phyloP scores from a whole-genome alignment of 1,140 invertebrate genomes.

The Globodera rostochiensis region DNA sequence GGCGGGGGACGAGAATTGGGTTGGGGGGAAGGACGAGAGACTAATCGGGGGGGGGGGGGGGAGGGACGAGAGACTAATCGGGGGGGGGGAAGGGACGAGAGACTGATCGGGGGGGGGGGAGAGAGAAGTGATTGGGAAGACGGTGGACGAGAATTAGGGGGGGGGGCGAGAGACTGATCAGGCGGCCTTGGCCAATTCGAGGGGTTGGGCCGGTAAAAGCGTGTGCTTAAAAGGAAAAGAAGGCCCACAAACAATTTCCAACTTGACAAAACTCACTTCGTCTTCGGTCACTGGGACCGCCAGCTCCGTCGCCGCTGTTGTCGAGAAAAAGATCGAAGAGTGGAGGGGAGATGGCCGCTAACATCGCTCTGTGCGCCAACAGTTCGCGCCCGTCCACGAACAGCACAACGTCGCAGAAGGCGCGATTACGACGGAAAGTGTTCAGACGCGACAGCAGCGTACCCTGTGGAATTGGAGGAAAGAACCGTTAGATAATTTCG shows the following conservation, averaged over 20 bases:
- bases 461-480: conserved; percentile 36
- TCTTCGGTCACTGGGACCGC: conserved; percentile 5
- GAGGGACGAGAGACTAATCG: too few relatives aligned
- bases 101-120: too few relatives aligned
- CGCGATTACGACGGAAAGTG: conserved; percentile 59
- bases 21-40: too few relatives aligned
- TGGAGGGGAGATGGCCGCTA: conserved; percentile 78
- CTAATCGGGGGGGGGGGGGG: too few relatives aligned
- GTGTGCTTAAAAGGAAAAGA: conserved; percentile 5
- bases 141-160: too few relatives aligned
- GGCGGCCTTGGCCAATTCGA: conserved; percentile 10
- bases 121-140: too few relatives aligned
- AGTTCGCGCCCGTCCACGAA: conserved; percentile 72
- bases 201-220: not conserved
- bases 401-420: conserved; percentile 62
- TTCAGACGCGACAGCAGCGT: conserved; percentile 52
- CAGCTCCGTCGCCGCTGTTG: too few relatives aligned
- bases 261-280: conserved; percentile 7
- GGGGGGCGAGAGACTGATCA: too few relatives aligned
- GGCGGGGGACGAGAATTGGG: too few relatives aligned
- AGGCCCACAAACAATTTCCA: not conserved
- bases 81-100: too few relatives aligned
- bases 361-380: conserved; percentile 76
- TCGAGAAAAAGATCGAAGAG: conserved; percentile 77
- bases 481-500: conserved; percentile 1